Percentiles rank a stretch among this genome's conserved stretches.
Evolutionary conservation across 1,140 invertebrate genomes (phyloP).

Genomic region (Carcinoscorpius rotundicauda): DNA sequence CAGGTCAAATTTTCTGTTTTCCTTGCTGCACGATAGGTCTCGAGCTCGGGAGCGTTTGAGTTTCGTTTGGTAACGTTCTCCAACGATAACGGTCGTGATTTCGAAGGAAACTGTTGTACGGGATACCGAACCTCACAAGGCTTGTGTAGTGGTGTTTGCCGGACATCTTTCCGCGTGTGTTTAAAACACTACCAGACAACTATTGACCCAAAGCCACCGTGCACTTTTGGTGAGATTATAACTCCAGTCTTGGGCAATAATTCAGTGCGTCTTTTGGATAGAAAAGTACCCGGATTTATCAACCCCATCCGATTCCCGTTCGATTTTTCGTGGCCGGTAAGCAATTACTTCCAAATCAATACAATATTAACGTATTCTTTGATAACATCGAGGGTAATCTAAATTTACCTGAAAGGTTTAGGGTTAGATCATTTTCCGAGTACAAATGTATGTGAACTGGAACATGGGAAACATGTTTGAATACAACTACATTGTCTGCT

Average conservation of each 20-base stretch:
- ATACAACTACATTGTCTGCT: too few species aligned
- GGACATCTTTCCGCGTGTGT: slow-evolving; percentile 81
- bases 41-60: slow-evolving; percentile 60
- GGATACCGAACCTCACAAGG: slow-evolving; percentile 9
- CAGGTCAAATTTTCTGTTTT: too few species aligned
- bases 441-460: too few species aligned
- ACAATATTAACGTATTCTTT: too few species aligned
- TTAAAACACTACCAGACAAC: slow-evolving; percentile 88
- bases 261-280: slow-evolving; percentile 42
- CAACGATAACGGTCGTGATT: slow-evolving; percentile 75
- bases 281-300: slow-evolving; percentile 42
- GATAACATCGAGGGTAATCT: too few species aligned
- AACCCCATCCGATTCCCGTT: slow-evolving; percentile 64
- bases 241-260: slow-evolving; percentile 49
- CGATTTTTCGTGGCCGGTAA: slow-evolving; percentile 60
- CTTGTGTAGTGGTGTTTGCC: slow-evolving; percentile 39
- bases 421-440: too few species aligned
- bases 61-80: slow-evolving; percentile 75
- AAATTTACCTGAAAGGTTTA: too few species aligned
- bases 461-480: too few species aligned
- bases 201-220: slow-evolving; percentile 75
- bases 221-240: slow-evolving; percentile 82
- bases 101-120: slow-evolving; percentile 67
- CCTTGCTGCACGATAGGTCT: not conserved
- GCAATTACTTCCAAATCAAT: not conserved